Base-by-base conservation (phyloP, 2,888 invertebrate genomes). In the Eupelmus urozonus region DNA sequence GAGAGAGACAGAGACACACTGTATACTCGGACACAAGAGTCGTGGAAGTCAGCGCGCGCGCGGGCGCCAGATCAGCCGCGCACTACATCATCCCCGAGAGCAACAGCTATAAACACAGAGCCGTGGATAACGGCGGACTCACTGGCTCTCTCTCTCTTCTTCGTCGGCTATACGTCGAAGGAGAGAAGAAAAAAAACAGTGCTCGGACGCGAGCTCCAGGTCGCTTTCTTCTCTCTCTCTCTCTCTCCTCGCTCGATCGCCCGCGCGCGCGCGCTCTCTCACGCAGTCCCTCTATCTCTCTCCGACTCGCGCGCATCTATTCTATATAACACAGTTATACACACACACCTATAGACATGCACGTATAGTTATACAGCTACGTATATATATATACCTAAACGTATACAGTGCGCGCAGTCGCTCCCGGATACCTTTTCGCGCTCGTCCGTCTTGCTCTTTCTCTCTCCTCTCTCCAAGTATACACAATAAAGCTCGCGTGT, bases 161-260 rank as follows among this genome's bases (percentile, higher is more conserved):
- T 40, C 11, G 20, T 77, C 73, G 63, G 62, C 70, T 57, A n/a
- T n/a, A n/a, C n/a, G 53, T 29, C 25, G 53, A 42, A 9, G 60
- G 11, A 42, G 49, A 67, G 40, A 72, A 53, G 42, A 67, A 45
- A 20, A 53, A 16, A 29, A 11, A n/a, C 29, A 27, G 25, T n/a
- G 34, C 55, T 55, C 55, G 60, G n/a, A n/a, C n/a, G n/a, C n/a
- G n/a, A n/a, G 40, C 70, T 69, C 70, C 69, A 60, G 42, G 66
- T 49, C 74, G 55, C 57, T 70, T 66, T 70, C 65, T 73, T 76
- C 81, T 72, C 65, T 63, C 57, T 51, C 51, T 25, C 65, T 59
- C 59, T 62, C 60, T 27, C 57, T 60, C n/a, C 60, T 49, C 59
- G 20, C 57, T 55, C 40, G 25, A 23, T 63, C 72, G 49, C 23